Base-by-base conservation (phyloP, 2,888 invertebrate species). In the Saturnia pavonia region DNA sequence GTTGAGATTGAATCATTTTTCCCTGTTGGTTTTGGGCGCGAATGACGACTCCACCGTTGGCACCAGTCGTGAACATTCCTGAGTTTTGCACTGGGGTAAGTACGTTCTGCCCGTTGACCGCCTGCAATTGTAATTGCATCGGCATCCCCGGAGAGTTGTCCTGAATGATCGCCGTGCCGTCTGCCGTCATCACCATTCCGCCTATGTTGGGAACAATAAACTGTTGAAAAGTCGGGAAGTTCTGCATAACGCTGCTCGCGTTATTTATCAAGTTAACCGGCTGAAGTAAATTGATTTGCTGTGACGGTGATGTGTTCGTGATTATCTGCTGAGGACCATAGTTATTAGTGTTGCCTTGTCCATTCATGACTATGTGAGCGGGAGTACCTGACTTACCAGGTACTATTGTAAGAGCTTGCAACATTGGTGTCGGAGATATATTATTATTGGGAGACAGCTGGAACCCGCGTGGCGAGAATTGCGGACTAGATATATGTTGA, bases 161-260 rank as follows among this genome's bases (percentile, higher is more conserved):
- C 84, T 96, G 96, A 66, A 97, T 94, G 67, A 97, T 94, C 0
- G 97, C 96, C 0, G 97, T 96, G 43, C 96, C 96, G 80, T 96
- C 96, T 0, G 97, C 96, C 14, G 97, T 96, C 96, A 97, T 97
- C 0, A 98, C 96, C 96, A 97, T 96, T 0, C 97, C 96, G 19
- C 97, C 95, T 2, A 97, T 90, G 76, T 97, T 97, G 16, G 97
- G 97, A 71, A 97, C 96, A 70, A 97, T 96, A 79, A 97, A 96
- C 82, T 97, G 97, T 84, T 97, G 97, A 78, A 97, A 96, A 0
- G 96, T 96, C 0, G 96, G 96, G 84, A 97, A 96, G 83, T 97
- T 97, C 69, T 96, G 96, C 76, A 97, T 96, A 72, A 96, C 95
- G 7, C 95, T 95, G 51, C 95, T 95, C 0, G 95, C 92, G 68